These are phyloP conservation scores for Poeciliopsis infans DNA, from an alignment of 2,797 vertebrate genomes.

Conservation along the genomic window DNA sequence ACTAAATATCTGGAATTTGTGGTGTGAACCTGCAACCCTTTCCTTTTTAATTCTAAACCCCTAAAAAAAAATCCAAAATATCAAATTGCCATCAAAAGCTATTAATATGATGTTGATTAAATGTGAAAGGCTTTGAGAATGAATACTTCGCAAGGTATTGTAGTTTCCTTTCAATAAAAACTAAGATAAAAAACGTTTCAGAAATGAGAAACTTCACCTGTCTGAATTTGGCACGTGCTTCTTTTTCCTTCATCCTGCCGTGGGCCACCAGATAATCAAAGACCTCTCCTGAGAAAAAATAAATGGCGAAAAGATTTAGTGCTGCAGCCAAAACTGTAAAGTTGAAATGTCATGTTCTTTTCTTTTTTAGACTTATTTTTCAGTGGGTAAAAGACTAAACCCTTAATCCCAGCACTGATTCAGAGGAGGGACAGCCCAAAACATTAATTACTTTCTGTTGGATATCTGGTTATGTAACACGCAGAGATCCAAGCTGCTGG, in stretches of 20 bases:
- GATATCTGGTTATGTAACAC: conserved; percentile 11
- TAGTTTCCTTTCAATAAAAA: not conserved
- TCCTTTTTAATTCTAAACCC: not conserved
- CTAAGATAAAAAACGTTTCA: not conserved
- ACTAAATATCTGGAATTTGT: not conserved
- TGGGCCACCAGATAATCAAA: conserved; percentile 99
- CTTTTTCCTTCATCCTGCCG: conserved; percentile 99
- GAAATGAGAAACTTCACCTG: conserved; percentile 78
- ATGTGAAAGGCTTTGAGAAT: not conserved
- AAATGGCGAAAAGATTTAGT: conserved; percentile 31
- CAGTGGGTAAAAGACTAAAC: not conserved
- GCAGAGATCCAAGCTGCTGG: conserved; percentile 20
- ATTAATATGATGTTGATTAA: not conserved
- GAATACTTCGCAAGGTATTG: not conserved
- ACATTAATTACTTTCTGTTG: conserved; percentile 6
- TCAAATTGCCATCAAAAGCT: not conserved
- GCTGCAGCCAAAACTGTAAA: conserved; percentile 21
- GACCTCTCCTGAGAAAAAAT: conserved; percentile 88
- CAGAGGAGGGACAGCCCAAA: conserved; percentile 3
- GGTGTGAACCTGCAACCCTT: not conserved
- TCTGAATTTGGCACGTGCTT: conserved; percentile 99
- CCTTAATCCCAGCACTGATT: not conserved
- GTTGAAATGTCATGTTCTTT: not conserved
- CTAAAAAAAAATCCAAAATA: not conserved
- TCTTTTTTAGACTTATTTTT: conserved; percentile 1